Base-by-base conservation (phyloP, 92 coral and sea anemone species). In the Zoanthus solanderi region DNA sequence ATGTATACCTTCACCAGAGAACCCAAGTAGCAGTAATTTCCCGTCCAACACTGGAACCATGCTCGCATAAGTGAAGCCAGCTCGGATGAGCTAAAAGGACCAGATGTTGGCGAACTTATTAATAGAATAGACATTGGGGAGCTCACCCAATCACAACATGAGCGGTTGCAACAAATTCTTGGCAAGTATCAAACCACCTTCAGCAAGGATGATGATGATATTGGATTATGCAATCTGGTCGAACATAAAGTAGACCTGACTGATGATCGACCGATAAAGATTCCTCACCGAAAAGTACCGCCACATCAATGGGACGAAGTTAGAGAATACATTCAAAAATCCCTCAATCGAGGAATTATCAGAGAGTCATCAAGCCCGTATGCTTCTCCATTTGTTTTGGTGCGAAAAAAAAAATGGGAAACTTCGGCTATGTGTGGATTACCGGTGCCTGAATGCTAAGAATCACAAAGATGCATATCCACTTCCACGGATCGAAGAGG, bases 201-300 rank as follows among this genome's bases (percentile, higher is more conserved):
- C 52, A 87, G 90, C 32, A 84, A 88, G 89, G 87, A 91, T 81
- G 94, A 92, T 46, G 92, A 92, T 78, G 90, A 92, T 50, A 71
- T 92, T 34, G 90, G 92, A 46, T 89, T 92, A 46, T 92, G 92
- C 34, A 79, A 85, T 56, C 88, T 87, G 83, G 93, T 91, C 69
- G 88, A 91, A 87, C 89, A 91, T 78, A 88, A 91, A 18, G 73
- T 83, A 53, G 88, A 73, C 65, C 57, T 87, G 48, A 83, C 71
- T 48, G 91, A 88, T 72, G 90, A 85, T 17, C 83, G 85, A 23
- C 93, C 93, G 61, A 83, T 87, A 48, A 52, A 79, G 89, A 63
- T 88, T 63, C 93, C 91, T 53, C 93, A 91, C 83, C 85, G 86
- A 53, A 75, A 89, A 76, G 92, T 89, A 68, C 89, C 89, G 17